Percentiles rank a stretch among this genome's conserved stretches.
Evolutionary conservation across 2,113 vertebrate genomes (phyloP).

Genomic region (Dipodomys merriami): DNA sequence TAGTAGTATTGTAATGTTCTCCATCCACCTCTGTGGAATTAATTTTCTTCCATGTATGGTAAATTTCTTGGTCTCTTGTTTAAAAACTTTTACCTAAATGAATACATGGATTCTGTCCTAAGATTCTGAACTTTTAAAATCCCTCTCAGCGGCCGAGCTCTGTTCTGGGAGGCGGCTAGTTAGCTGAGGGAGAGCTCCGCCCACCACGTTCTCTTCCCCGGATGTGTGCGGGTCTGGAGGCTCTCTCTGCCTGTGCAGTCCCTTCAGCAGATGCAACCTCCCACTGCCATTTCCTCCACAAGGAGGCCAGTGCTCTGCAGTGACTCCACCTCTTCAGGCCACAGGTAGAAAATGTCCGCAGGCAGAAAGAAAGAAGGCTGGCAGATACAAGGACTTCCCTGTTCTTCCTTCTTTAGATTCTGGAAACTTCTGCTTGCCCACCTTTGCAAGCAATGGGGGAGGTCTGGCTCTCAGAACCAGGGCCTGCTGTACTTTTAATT

Average conservation of each 20-base stretch:
- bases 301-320: accelerated
- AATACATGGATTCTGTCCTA: background rate
- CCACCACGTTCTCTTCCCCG: background rate
- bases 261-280: too few relatives aligned
- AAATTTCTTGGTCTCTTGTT: background rate
- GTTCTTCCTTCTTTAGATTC: accelerated
- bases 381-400: accelerated
- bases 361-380: background rate
- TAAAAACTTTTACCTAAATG: background rate
- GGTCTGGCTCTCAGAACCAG: background rate
- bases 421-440: background rate
- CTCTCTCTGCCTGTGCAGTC: accelerated
- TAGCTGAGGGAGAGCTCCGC: background rate
- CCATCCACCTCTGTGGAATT: accelerated
- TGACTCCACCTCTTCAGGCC: too few relatives aligned
- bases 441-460: background rate
- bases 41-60: background rate
- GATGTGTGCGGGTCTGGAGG: too few relatives aligned
- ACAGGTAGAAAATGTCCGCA: too few relatives aligned
- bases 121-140: background rate
- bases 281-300: background rate
- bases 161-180: background rate
- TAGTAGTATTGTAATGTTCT: accelerated
- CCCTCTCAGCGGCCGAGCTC: background rate
- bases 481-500: background rate